These are phyloP conservation scores for Eurystomus gularis DNA, from an alignment of 2,113 vertebrate genomes.

Conservation along the genomic window DNA sequence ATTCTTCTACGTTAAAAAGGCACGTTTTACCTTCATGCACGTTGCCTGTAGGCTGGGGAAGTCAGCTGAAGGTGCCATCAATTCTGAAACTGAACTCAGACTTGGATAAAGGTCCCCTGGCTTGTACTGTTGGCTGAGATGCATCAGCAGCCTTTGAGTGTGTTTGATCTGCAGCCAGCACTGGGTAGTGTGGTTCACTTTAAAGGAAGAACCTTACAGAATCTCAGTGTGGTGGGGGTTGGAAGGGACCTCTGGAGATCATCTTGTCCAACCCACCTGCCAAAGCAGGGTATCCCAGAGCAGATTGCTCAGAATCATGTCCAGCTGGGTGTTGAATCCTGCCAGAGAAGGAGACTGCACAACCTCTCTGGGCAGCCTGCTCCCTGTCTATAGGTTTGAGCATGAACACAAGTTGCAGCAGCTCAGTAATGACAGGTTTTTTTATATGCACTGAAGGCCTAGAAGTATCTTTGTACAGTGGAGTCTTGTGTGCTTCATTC, in stretches of 20 bases:
- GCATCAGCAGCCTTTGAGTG: rapidly evolving
- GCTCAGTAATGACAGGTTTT: not conserved
- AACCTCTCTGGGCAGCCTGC: not conserved
- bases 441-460: not conserved
- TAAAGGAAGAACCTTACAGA: not conserved
- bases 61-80: rapidly evolving
- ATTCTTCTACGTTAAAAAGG: not conserved
- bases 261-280: not conserved
- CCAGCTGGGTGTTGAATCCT: not conserved
- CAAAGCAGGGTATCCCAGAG: not conserved
- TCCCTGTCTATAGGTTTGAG: not conserved
- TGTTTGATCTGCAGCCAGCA: not conserved
- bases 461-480: not conserved
- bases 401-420: not conserved
- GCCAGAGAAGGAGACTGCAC: not conserved
- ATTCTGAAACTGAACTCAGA: not conserved
- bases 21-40: rapidly evolving
- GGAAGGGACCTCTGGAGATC: not conserved
- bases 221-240: not conserved
- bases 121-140: not conserved
- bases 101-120: not conserved
- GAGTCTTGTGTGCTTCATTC: not conserved
- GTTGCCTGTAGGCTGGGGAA: not conserved
- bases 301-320: not conserved
- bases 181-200: not conserved